Evolutionary conservation across 2,888 invertebrate genomes (phyloP), one percentile per base, ranked within the genome.

Genomic region (Mesorhabditis spiculigera): DNA sequence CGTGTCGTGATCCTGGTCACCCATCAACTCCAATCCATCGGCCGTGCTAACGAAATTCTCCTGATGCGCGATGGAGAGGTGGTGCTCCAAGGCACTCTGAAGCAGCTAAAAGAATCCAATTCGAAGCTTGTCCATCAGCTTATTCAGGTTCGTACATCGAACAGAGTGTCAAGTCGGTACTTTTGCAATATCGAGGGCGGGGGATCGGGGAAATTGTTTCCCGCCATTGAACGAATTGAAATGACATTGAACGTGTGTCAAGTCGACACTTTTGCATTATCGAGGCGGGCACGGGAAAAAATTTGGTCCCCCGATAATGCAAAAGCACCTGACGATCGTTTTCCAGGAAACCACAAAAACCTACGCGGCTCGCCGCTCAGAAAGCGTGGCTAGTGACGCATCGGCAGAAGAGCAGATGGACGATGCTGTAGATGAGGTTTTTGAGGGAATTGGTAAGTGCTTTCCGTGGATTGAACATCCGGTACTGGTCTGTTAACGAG

Each of bases 21-120:
- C 0, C 93, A 94, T 88, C 93, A 93, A 86, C 69, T 79, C 67
- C 93, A 93, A 86, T 93, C 91, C 74, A 79, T 89, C 45, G 82
- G 86, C 68, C 82, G 83, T 42, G 87, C 88, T 3, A 85, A 86
- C 72, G 80, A 84, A 62, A 87, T 89, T 44, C 78, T 88, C n/a
- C 84, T 88, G 43, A 81, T 89, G 67, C 86, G 87, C 75, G 85
- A 87, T 74, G 87, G 87, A 28, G 77, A 80, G 68, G 81, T 81
- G 58, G 76, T 61, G 8, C 10, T 50, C 8, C 58, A 50, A 3
- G 58, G 58, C 10, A 50, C 58, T 1, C 58, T 16, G 3, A 63
- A 63, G 28, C 8, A 63, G 28, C n/a, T 50, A 3, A 50, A n/a
- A n/a, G 58, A 50, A 3, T 50, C 58, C 10, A 50, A 50, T n/a